phyloP scores from a whole-genome alignment of 1,140 invertebrate genomes.

The Drosophila varians region DNA sequence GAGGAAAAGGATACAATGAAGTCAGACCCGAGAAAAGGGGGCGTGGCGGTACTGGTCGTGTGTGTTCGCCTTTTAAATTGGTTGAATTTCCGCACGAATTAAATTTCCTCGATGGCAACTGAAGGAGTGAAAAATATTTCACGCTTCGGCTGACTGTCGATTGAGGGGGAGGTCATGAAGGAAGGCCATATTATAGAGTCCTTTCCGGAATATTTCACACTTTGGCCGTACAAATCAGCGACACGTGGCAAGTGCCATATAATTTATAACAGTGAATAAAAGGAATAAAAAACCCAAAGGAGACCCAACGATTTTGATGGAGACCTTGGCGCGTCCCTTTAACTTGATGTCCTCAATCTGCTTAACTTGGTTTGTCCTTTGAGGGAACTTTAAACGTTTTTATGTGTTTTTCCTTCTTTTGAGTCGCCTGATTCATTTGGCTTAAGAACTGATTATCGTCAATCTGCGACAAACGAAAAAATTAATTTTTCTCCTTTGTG shows the following conservation, averaged over 20 bases:
- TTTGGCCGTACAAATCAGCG: conserved; percentile 71
- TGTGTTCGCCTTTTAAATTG: conserved; percentile 70
- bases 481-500: conserved; percentile 54
- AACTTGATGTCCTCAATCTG: conserved; percentile 61
- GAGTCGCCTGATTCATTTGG: conserved; percentile 46
- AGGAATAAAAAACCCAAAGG: conserved; percentile 24
- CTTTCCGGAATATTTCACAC: conserved; percentile 79
- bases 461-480: conserved; percentile 43
- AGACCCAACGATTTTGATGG: conserved; percentile 39
- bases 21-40: conserved; percentile 56
- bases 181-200: conserved; percentile 70
- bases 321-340: conserved; percentile 33
- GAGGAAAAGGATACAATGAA: conserved; percentile 46
- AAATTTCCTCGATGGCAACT: conserved; percentile 53
- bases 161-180: conserved; percentile 42
- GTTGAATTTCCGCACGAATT: conserved; percentile 82
- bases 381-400: conserved; percentile 23
- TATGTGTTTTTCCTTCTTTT: background rate
- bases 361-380: conserved; percentile 26
- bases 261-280: conserved; percentile 62
- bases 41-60: conserved; percentile 44
- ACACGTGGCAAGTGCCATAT: conserved; percentile 79
- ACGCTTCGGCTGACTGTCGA: conserved; percentile 66
- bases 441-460: conserved; percentile 39
- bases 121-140: conserved; percentile 65